A percentile compares a stretch with the other conserved stretches of the same genome.
phyloP scores from a whole-genome alignment of 2,797 vertebrate species.

The Anguilla anguilla region DNA sequence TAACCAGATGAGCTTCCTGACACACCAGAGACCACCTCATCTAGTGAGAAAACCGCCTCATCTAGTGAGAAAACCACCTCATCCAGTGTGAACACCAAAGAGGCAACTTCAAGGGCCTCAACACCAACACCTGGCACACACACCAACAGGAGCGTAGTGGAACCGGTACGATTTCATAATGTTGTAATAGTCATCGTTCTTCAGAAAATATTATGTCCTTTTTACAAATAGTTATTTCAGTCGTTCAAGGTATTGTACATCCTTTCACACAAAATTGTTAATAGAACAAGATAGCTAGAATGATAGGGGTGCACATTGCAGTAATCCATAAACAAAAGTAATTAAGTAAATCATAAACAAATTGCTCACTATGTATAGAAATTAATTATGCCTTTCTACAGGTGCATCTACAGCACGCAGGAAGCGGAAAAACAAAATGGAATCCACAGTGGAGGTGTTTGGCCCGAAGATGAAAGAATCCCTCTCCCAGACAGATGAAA shows the following conservation, averaged over 20 bases:
- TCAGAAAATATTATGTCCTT: background rate
- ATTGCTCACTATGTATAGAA: background rate
- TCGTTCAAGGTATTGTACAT: slow-evolving; percentile 1
- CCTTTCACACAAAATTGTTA: background rate
- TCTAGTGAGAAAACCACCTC: background rate
- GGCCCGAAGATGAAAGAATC: background rate
- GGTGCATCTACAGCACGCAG: background rate
- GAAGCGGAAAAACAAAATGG: slow-evolving; percentile 4
- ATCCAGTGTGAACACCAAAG: background rate
- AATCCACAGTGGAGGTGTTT: background rate
- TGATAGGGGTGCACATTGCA: background rate
- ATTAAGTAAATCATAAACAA: background rate
- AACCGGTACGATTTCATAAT: background rate
- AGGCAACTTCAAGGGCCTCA: background rate
- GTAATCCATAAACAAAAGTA: background rate
- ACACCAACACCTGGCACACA: background rate
- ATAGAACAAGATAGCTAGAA: background rate
- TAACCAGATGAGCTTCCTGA: background rate
- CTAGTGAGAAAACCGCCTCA: background rate
- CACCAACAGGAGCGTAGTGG: background rate
- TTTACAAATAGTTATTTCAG: slow-evolving; percentile 15
- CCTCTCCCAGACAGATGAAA: background rate
- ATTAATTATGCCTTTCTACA: slow-evolving; percentile 5
- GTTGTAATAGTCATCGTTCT: background rate
- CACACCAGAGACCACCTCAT: background rate